A percentile compares a stretch with the other conserved stretches of the same genome.
phyloP scores from a whole-genome alignment of 2,113 vertebrate species.

The Hippotragus niger region DNA sequence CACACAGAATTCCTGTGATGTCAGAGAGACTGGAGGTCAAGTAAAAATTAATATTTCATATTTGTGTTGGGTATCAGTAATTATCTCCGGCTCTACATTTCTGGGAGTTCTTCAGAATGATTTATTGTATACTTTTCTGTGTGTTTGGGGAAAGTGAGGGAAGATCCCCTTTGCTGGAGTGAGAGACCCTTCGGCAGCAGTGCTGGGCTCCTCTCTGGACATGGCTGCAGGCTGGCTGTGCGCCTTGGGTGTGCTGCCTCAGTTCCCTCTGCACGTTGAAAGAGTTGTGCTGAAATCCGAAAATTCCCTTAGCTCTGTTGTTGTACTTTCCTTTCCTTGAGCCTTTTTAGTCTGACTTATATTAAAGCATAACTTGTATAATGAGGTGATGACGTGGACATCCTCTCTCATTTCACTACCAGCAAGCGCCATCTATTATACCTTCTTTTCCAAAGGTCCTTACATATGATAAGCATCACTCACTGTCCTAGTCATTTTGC shows the following conservation, averaged over 20 bases:
- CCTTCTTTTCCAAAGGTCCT: background rate
- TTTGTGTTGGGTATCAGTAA: background rate
- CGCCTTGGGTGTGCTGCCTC: rapidly evolving
- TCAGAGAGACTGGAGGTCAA: background rate
- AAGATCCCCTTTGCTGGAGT: background rate
- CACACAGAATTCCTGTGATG: background rate
- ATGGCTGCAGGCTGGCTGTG: background rate
- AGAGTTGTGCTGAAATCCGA: background rate
- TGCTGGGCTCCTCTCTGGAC: background rate
- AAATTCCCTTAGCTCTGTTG: background rate
- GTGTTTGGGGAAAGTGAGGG: background rate
- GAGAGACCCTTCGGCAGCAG: background rate
- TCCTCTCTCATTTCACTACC: background rate
- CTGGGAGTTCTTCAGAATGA: background rate
- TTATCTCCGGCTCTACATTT: background rate
- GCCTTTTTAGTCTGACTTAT: background rate
- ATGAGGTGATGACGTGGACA: background rate
- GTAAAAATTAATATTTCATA: background rate
- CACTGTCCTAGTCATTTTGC: background rate
- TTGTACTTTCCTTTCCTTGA: background rate
- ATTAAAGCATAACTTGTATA: background rate
- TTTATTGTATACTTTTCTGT: background rate
- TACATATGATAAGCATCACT: background rate
- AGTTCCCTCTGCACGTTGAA: background rate
- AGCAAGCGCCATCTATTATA: background rate